Percentiles rank a stretch among this genome's conserved stretches.
These are phyloP conservation scores for Acleris holmiana DNA, from an alignment of 2,888 invertebrate genomes.

Conservation along the genomic window DNA sequence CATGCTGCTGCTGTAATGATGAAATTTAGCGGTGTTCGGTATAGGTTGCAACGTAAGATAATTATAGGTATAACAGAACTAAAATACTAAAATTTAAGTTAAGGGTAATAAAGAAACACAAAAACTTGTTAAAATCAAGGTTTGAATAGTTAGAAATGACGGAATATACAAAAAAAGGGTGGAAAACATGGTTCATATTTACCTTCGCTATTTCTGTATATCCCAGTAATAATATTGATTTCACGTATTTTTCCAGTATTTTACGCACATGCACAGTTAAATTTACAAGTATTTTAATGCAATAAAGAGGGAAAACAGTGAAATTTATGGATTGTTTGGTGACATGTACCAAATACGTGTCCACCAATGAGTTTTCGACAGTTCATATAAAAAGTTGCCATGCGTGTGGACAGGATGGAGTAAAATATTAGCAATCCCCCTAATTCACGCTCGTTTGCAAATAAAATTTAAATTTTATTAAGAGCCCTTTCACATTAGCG, in stretches of 20 bases:
- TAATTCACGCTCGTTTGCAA: too few relatives aligned
- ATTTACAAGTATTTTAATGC: not conserved
- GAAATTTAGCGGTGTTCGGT: not conserved
- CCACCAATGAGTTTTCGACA: constrained; percentile 29
- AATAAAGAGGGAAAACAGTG: constrained; percentile 8
- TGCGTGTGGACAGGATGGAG: too few relatives aligned
- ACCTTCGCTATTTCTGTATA: constrained; percentile 15
- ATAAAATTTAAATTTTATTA: too few relatives aligned
- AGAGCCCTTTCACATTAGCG: too few relatives aligned
- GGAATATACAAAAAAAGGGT: constrained; percentile 1
- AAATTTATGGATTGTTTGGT: constrained; percentile 22
- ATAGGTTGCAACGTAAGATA: not conserved
- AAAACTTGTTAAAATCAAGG: not conserved
- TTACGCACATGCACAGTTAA: not conserved
- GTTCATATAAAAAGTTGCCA: constrained; percentile 6
- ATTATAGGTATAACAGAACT: not conserved
- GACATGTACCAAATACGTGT: constrained; percentile 37
- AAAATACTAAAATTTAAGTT: not conserved
- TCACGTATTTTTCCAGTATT: not conserved
- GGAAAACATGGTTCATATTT: constrained; percentile 4
- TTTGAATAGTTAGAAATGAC: not conserved
- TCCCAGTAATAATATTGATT: not conserved
- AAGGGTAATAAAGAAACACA: not conserved
- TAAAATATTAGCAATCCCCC: not conserved
- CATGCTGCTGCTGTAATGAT: not conserved